Conservation (phyloP, 2,888 invertebrate species). For the Phalangium opilio region DNA sequence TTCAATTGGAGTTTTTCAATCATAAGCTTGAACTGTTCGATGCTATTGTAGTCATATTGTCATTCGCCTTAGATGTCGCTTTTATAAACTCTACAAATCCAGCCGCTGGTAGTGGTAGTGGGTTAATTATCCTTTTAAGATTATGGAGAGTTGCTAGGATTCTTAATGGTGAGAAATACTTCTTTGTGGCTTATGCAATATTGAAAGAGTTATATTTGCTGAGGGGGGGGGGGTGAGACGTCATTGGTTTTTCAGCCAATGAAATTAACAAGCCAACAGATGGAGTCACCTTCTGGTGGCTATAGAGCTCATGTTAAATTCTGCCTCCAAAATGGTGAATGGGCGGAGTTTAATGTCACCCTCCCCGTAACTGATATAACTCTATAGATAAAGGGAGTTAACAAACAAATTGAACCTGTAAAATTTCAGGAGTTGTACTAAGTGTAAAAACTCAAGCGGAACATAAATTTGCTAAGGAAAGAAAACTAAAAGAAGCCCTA, state of each 20-base stretch:
- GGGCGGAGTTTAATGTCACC: no score
- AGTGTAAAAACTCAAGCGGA: constrained; percentile 31
- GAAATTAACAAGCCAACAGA: no score
- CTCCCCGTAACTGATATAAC: no score
- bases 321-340: no score
- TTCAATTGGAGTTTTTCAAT: constrained; percentile 30
- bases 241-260: no score
- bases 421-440: constrained; percentile 19
- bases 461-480: constrained; percentile 28
- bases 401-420: no score
- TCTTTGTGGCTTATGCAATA: no score
- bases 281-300: no score
- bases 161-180: constrained; percentile 33
- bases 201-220: no score
- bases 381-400: no score
- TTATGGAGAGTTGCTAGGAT: constrained; percentile 34
- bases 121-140: constrained; percentile 32
- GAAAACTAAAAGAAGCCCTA: constrained; percentile 25
- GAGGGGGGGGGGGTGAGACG: no score
- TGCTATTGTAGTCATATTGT: constrained; percentile 30
- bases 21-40: constrained; percentile 34
- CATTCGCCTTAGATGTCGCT: constrained; percentile 31
- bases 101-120: constrained; percentile 23
- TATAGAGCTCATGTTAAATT: no score
- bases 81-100: constrained; percentile 25